Base-by-base conservation (phyloP, 2,797 vertebrate genomes). In the Okamejei kenojei region DNA sequence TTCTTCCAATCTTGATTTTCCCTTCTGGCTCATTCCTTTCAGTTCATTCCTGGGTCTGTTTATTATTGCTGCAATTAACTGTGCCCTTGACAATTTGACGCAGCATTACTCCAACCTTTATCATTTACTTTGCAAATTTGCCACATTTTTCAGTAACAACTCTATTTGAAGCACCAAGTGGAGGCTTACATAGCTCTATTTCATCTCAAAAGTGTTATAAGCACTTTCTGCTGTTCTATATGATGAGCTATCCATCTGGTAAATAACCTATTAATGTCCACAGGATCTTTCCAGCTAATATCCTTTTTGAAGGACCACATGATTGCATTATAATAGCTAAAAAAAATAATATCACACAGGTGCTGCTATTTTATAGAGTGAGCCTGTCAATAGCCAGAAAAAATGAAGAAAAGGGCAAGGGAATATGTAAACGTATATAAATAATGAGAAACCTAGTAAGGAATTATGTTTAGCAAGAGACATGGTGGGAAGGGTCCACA, bases 311-410 rank as follows among this genome's bases (percentile, higher is more conserved):
- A 54, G 71, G 71, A 68, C 10, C 35, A 92, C 38, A 91, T 38
- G 68, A 74, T 91, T 90, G 45, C 88, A 76, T 92, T 54, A 92
- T 92, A 92, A 74, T 45, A 74, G 71, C 71, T 54, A 76, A 90
- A 58, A 58, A 86, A 90, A 90, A 90, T 73, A 90, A 74, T 92
- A 92, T 92, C 90, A 92, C 38, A 74, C 90, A 92, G 68, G 23
- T 73, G 90, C 71, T 91, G 90, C 23, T 29, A 54, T 54, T 92
- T 92, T 74, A 17, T 54, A 92, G 90, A 45, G 71, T 76, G 71
- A 1, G 90, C 71, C 38, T 76, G 71, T 58, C 38, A 76, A 76
- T 32, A 54, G 38, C 23, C 11, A 29, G 11, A 76, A 58, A 45
- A 92, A 23, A 74, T 92, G 35, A 74, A 92, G 26, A 73, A 76